phyloP scores from a whole-genome alignment of 2,797 vertebrate species.

The Danio tinwini region DNA sequence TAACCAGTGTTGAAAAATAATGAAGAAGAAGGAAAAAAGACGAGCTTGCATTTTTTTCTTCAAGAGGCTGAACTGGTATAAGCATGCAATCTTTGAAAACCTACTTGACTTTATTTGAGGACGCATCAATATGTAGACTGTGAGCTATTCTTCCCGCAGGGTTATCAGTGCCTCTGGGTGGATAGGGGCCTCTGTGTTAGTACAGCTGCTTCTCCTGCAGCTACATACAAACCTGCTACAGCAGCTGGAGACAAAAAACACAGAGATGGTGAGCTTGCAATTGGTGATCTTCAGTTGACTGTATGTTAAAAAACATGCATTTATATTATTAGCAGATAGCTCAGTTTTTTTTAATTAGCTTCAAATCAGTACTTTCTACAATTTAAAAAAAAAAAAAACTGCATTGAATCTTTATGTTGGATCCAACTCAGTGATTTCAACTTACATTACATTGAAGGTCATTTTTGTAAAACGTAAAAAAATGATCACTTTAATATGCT shows the following conservation, averaged over 20 bases:
- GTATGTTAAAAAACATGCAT: conserved; percentile 38
- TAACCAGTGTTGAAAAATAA: background rate
- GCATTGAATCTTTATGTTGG: too few relatives aligned
- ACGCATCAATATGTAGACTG: conserved; percentile 32
- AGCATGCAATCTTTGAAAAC: conserved; percentile 27
- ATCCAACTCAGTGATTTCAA: too few relatives aligned
- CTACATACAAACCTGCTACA: conserved; percentile 65
- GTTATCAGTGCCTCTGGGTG: conserved; percentile 55
- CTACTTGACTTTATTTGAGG: conserved; percentile 21
- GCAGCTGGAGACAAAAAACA: conserved; percentile 61
- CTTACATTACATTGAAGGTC: too few relatives aligned
- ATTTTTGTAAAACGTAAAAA: too few relatives aligned
- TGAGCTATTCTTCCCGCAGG: conserved; percentile 47
- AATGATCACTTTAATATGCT: too few relatives aligned
- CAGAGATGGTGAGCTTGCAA: conserved; percentile 36
- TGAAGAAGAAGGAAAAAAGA: background rate
- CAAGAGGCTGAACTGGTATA: background rate
- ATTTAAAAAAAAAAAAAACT: too few relatives aligned
- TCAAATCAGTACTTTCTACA: background rate
- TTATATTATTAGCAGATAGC: background rate
- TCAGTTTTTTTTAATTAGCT: background rate
- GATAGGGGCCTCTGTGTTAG: conserved; percentile 68
- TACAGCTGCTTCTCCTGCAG: conserved; percentile 78
- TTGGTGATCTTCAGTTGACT: conserved; percentile 61
- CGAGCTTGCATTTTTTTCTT: background rate